Percentiles rank a stretch among this genome's conserved stretches.
Conservation (phyloP, 2,113 vertebrate species). For the Puma concolor region DNA sequence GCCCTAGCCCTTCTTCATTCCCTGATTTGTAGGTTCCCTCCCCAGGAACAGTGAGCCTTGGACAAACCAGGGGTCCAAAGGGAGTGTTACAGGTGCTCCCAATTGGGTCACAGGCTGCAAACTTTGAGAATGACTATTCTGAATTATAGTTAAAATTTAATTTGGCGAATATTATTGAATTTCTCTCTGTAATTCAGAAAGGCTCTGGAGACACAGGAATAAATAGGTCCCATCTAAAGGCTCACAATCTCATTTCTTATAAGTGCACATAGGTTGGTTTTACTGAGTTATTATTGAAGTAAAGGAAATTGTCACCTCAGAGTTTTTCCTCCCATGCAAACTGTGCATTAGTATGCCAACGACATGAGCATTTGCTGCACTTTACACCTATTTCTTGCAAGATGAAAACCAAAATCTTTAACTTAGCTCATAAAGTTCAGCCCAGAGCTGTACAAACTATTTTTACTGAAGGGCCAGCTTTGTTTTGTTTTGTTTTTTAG, state of each 20-base stretch:
- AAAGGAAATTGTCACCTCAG: background rate
- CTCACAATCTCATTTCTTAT: background rate
- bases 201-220: background rate
- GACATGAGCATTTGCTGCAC: background rate
- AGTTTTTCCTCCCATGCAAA: background rate
- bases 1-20: too few species aligned
- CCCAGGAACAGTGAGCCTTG: background rate
- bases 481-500: constrained; percentile 4
- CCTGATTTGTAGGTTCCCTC: background rate
- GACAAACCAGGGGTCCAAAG: background rate
- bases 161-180: background rate
- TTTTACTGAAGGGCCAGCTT: background rate
- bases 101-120: background rate
- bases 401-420: background rate
- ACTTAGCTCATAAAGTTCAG: background rate
- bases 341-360: background rate
- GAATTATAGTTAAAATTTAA: background rate
- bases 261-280: background rate
- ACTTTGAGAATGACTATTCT: background rate
- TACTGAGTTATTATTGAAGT: background rate
- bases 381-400: background rate
- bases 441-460: background rate
- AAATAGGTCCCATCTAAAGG: background rate
- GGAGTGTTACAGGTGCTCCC: background rate
- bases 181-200: background rate